Conservation (phyloP, 1,140 invertebrate species). For the Ericerus pela region DNA sequence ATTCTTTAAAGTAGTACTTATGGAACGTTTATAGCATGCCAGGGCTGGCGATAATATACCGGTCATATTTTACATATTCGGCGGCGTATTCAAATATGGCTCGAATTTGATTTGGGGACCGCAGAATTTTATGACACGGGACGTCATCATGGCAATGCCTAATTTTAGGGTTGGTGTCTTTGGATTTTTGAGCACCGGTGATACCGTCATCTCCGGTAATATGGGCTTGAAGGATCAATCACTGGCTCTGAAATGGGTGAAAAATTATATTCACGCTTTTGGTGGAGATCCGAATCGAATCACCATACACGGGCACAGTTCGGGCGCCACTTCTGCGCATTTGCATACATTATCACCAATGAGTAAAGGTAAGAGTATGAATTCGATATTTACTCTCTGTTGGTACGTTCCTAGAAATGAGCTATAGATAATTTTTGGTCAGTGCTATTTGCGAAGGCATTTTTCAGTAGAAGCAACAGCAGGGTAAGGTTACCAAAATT, state of each 20-base stretch:
- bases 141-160: constrained; percentile 56
- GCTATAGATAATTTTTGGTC: too few species aligned
- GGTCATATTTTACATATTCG: constrained; percentile 41
- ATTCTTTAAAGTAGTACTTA: too few species aligned
- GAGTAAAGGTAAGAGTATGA: background rate
- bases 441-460: too few species aligned
- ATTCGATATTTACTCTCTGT: too few species aligned
- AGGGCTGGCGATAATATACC: constrained; percentile 22
- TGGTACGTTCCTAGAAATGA: too few species aligned
- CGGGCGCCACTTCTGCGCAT: constrained; percentile 28
- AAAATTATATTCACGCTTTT: constrained; percentile 31
- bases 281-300: constrained; percentile 32
- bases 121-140: constrained; percentile 52
- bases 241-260: constrained; percentile 32
- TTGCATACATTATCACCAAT: constrained; percentile 25
- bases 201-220: constrained; percentile 44
- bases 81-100: constrained; percentile 33
- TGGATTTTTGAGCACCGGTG: constrained; percentile 39
- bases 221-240: constrained; percentile 43
- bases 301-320: constrained; percentile 34
- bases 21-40: too few species aligned
- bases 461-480: too few species aligned
- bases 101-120: constrained; percentile 36
- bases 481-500: too few species aligned
- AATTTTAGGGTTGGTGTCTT: constrained; percentile 59